A percentile compares a stretch with the other conserved stretches of the same genome.
These are phyloP conservation scores for Microtus richardsoni DNA, from an alignment of 2,113 vertebrate species.

Conservation along the genomic window DNA sequence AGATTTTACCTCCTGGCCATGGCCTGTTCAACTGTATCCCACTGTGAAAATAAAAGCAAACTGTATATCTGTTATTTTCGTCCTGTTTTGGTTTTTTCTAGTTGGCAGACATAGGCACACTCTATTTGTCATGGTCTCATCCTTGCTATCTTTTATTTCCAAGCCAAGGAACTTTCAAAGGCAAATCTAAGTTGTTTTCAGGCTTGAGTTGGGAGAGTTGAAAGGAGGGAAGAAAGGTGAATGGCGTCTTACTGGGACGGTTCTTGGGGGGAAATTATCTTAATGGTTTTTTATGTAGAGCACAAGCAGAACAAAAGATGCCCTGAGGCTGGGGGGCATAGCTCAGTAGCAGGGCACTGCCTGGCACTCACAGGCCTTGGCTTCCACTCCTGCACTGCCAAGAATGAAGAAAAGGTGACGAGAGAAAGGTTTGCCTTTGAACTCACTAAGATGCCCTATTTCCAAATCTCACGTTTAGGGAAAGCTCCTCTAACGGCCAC, in stretches of 20 bases:
- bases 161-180: conserved; percentile 40
- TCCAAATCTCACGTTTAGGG: background rate
- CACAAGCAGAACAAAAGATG: background rate
- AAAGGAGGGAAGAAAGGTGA: background rate
- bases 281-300: background rate
- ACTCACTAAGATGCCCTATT: background rate
- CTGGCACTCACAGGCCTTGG: background rate
- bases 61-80: background rate
- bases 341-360: background rate
- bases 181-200: background rate
- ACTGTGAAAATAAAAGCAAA: conserved; percentile 5
- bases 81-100: background rate
- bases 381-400: background rate
- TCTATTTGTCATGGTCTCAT: background rate
- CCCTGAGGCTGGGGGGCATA: background rate
- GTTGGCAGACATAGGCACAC: background rate
- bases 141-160: conserved; percentile 33
- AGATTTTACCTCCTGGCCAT: background rate
- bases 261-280: background rate
- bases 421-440: background rate
- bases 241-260: background rate
- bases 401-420: background rate
- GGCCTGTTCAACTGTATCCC: background rate
- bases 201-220: background rate
- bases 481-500: background rate